These are phyloP conservation scores for Morpho helenor DNA, from an alignment of 2,888 invertebrate species.

Conservation along the genomic window DNA sequence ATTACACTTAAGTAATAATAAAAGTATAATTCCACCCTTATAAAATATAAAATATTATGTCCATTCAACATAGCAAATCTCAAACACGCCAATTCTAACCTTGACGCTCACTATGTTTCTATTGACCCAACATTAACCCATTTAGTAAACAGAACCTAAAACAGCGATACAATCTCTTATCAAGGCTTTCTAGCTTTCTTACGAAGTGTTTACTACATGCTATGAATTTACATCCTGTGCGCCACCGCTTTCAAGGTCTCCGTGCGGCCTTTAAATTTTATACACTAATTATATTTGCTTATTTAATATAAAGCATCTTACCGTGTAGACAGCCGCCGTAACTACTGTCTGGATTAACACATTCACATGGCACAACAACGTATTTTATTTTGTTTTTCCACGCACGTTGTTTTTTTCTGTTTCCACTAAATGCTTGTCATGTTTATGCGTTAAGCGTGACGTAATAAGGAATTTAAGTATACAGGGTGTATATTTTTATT, in stretches of 20 bases:
- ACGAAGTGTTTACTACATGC: constrained; percentile 43
- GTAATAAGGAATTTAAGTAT: neutral
- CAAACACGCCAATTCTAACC: constrained; percentile 19
- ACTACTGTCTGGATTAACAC: constrained; percentile 44
- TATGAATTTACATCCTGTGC: constrained; percentile 36
- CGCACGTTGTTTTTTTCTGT: constrained; percentile 25
- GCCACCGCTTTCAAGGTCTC: constrained; percentile 37
- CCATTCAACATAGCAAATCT: constrained; percentile 12
- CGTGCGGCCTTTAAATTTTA: constrained; percentile 38
- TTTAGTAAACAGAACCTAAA: constrained; percentile 23
- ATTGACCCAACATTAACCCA: constrained; percentile 20
- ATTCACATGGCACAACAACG: constrained; percentile 54
- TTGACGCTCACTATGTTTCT: constrained; percentile 16
- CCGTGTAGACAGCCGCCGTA: constrained; percentile 62
- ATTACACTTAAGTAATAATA: too few relatives aligned
- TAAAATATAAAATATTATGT: constrained; percentile 2
- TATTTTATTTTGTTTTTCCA: constrained; percentile 35
- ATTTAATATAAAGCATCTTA: constrained; percentile 35
- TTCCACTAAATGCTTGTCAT: neutral
- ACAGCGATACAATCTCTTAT: constrained; percentile 40
- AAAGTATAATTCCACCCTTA: too few relatives aligned
- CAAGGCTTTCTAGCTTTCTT: constrained; percentile 31
- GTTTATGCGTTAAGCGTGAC: neutral
- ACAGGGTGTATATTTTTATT: constrained; percentile 15
- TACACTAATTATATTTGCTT: constrained; percentile 19